phyloP scores from a whole-genome alignment of 92 coral and sea anemone genomes.

The Epizoanthus ramosus region DNA sequence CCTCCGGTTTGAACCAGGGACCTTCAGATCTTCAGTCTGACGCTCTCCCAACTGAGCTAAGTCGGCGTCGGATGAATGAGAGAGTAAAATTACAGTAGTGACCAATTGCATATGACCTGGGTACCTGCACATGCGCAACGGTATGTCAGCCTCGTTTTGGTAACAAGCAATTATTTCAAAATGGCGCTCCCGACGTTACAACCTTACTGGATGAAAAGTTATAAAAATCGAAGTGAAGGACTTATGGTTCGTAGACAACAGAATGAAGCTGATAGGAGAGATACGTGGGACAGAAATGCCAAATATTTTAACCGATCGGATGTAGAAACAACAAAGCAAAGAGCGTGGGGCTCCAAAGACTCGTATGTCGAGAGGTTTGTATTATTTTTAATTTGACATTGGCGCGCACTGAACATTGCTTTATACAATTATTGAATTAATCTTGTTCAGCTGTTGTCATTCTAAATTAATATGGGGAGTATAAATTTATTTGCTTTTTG shows the following conservation, averaged over 20 bases:
- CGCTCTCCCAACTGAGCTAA: conserved; percentile 99
- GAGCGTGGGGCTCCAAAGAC: conserved; percentile 96
- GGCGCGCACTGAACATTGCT: conserved; percentile 1
- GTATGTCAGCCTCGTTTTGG: conserved; percentile 46
- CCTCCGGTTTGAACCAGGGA: conserved; percentile 99
- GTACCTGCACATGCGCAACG: conserved; percentile 41
- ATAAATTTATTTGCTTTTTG: no score
- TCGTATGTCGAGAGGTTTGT: conserved; percentile 86
- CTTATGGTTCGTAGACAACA: conserved; percentile 93
- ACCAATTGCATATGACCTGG: background rate
- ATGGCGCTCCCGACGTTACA: conserved; percentile 99
- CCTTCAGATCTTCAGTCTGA: conserved; percentile 99
- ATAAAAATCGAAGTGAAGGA: conserved; percentile 89
- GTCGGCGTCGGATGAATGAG: conserved; percentile 69
- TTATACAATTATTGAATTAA: no score
- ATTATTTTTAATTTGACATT: background rate
- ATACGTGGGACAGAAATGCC: conserved; percentile 90
- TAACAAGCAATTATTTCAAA: conserved; percentile 57
- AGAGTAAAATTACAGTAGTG: background rate
- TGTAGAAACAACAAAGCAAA: conserved; percentile 92
- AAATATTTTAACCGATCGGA: conserved; percentile 91
- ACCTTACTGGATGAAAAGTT: conserved; percentile 99
- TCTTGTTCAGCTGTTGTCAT: no score
- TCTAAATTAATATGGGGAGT: no score
- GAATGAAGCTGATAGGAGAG: conserved; percentile 94